Base-by-base conservation (phyloP, 2,888 invertebrate genomes). In the Protonemura montana region DNA sequence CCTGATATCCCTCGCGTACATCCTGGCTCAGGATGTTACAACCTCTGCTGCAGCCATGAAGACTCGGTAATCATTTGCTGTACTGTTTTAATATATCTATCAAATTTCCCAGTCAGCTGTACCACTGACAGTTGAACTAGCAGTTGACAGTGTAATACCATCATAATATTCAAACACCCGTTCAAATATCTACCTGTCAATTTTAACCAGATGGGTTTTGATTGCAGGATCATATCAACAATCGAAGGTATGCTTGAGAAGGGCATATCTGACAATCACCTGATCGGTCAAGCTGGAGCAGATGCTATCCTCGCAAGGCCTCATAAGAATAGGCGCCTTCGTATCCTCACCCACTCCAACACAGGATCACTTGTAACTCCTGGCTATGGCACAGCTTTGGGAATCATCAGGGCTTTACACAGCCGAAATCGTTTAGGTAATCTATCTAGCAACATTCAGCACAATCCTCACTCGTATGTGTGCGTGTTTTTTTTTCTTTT, bases 351-450 rank as follows among this genome's bases (percentile, higher is more conserved):
- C 0, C 99, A 99, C 91, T 99, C 99, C 91, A 99, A 99, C 91
- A 99, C 99, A 0, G 99, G 99, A 0, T 98, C 98, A 1, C 93
- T 99, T 89, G 99, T 99, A 0, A 99, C 99, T 3, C 98, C 98
- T 82, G 98, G 98, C 77, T 97, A 98, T 92, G 99, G 99, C 27
- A 99, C 99, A 25, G 99, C 99, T 16, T 93, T 99, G 89, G 99
- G 99, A 90, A 98, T 99, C 42, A 96, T 99, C 88, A 94, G 99
- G 88, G 94, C 95, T 86, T 93, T 99, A 86, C 94, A 96, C 90
- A 59, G 76, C 13, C 59, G 59, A n/a, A 42, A 59, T 25, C 83
- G 83, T 13, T 28, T 83, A 7, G n/a, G n/a, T n/a, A n/a, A n/a
- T n/a, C n/a, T n/a, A n/a, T n/a, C n/a, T n/a, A n/a, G n/a, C n/a